A percentile compares a stretch with the other conserved stretches of the same genome.
Conservation (phyloP, 2,797 vertebrate species). For the Cossypha niveicapilla region DNA sequence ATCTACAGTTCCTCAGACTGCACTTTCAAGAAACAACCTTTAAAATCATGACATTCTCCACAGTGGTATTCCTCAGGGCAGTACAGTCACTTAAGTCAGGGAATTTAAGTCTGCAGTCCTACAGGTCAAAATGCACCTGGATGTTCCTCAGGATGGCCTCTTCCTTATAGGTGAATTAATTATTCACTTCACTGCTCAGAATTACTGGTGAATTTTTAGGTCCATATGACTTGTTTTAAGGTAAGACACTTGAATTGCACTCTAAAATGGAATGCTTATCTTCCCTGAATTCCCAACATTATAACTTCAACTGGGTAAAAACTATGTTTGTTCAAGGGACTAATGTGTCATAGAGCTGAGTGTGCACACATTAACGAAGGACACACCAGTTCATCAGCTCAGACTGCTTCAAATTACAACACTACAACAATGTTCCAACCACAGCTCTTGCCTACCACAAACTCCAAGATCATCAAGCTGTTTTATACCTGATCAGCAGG, state of each 20-base stretch:
- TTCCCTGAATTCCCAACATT: background rate
- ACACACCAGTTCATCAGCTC: background rate
- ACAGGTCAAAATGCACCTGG: background rate
- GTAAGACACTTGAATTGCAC: background rate
- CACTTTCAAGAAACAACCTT: background rate
- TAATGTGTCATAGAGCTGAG: background rate
- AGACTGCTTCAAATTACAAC: background rate
- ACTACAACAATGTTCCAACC: background rate
- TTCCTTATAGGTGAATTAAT: background rate
- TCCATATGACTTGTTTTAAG: background rate
- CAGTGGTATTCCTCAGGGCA: fast-evolving
- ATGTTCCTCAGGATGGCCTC: background rate
- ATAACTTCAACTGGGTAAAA: background rate
- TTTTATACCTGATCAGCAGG: background rate
- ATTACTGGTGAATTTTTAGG: background rate
- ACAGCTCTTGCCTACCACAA: background rate
- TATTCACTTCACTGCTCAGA: background rate
- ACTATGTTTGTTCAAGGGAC: background rate
- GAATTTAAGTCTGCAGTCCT: background rate
- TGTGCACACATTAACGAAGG: background rate
- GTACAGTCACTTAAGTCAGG: background rate
- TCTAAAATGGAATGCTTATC: background rate
- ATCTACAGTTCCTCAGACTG: background rate
- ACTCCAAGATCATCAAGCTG: background rate
- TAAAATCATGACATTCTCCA: background rate